Conservation (phyloP, 2,797 vertebrate species). For the Paramormyrops hopkinsi region DNA sequence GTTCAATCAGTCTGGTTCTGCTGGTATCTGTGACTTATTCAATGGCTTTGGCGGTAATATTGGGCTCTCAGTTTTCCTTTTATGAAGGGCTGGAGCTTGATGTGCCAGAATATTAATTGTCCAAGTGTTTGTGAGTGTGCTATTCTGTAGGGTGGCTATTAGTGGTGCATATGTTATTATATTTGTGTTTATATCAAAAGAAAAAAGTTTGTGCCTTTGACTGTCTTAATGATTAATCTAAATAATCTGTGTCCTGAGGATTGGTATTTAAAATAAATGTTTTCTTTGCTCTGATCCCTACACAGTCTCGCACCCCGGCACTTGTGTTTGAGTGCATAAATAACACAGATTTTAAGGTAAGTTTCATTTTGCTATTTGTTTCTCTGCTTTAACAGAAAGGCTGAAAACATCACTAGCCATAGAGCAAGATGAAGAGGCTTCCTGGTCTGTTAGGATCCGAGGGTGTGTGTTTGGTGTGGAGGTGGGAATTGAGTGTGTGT, state of each 20-base stretch:
- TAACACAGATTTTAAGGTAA: constrained; percentile 99
- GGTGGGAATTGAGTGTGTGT: background rate
- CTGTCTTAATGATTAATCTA: background rate
- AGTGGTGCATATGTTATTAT: background rate
- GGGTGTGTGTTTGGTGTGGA: background rate
- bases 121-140: background rate
- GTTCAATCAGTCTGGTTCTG: background rate
- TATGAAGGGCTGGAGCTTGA: background rate
- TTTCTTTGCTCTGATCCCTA: constrained; percentile 43
- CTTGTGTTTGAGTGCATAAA: constrained; percentile 99
- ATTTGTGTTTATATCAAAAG: background rate
- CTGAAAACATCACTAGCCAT: background rate
- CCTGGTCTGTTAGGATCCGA: background rate
- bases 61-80: background rate
- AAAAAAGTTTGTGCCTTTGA: background rate
- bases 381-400: background rate
- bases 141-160: background rate
- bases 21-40: background rate
- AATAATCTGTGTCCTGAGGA: background rate
- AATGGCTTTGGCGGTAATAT: background rate
- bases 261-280: background rate
- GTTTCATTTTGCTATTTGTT: background rate
- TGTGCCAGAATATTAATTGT: background rate
- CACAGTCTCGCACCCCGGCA: constrained; percentile 95
- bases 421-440: background rate